Percentiles rank a stretch among this genome's conserved stretches.
phyloP scores from a whole-genome alignment of 1,140 invertebrate species.

The Alviniconcha marisindica region DNA sequence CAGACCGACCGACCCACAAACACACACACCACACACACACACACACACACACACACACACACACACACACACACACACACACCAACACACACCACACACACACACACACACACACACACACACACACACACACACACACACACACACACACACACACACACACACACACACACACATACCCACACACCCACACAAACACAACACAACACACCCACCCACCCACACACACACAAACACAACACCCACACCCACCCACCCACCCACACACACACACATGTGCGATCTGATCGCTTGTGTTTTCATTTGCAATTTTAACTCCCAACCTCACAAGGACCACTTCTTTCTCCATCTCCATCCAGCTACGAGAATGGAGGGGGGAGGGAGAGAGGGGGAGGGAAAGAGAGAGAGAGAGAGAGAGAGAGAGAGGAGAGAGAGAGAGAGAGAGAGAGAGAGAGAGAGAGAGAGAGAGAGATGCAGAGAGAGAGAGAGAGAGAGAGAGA shows the following conservation, averaged over 20 bases:
- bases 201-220: not conserved
- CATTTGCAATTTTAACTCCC: not conserved
- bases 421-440: too few relatives aligned
- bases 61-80: not conserved
- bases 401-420: too few relatives aligned
- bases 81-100: not conserved
- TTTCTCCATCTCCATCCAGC: not conserved
- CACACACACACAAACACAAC: not conserved
- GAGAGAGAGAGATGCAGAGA: too few relatives aligned
- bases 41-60: not conserved
- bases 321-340: too few relatives aligned
- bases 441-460: too few relatives aligned
- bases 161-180: conserved; percentile 30
- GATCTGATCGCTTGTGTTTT: not conserved
- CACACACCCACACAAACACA: not conserved
- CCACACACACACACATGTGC: not conserved
- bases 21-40: not conserved
- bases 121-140: not conserved
- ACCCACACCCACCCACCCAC: conserved; percentile 18
- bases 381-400: too few relatives aligned
- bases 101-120: not conserved
- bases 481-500: too few relatives aligned
- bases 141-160: not conserved
- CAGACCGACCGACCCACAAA: not conserved
- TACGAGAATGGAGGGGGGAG: too few relatives aligned